A percentile compares a stretch with the other conserved stretches of the same genome.
Conservation (phyloP, 2,888 invertebrate species). For the Limnephilus rhombicus region DNA sequence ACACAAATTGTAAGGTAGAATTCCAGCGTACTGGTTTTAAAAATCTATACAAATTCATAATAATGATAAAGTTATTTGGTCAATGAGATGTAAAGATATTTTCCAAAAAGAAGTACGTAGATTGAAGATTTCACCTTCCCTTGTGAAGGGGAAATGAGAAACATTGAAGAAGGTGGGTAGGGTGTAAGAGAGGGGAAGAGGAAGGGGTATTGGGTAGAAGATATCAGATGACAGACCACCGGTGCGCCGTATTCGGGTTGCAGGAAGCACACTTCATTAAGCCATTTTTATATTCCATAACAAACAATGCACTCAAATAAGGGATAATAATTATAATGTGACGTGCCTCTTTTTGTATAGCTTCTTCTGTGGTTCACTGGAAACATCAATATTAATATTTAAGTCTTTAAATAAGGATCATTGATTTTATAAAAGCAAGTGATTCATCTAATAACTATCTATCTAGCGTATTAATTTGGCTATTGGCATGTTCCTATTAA, state of each 20-base stretch:
- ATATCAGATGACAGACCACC: conserved; percentile 60
- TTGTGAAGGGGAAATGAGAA: neutral
- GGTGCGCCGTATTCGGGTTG: conserved; percentile 56
- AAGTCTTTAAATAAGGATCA: neutral
- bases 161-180: neutral
- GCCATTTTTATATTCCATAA: conserved; percentile 59
- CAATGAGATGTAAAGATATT: neutral
- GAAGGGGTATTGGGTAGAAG: conserved; percentile 15
- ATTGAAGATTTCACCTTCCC: neutral
- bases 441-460: neutral
- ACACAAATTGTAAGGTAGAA: neutral
- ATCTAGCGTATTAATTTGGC: neutral
- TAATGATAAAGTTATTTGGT: too few species aligned
- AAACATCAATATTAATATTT: neutral
- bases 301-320: conserved; percentile 50
- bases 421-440: neutral
- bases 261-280: conserved; percentile 65
- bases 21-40: neutral
- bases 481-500: neutral
- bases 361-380: neutral
- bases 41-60: neutral
- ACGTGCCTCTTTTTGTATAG: conserved; percentile 34
- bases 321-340: conserved; percentile 35
- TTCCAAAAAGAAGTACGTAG: neutral
- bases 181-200: neutral